phyloP scores from a whole-genome alignment of 1,140 invertebrate species.

The Saxidomus purpurata region DNA sequence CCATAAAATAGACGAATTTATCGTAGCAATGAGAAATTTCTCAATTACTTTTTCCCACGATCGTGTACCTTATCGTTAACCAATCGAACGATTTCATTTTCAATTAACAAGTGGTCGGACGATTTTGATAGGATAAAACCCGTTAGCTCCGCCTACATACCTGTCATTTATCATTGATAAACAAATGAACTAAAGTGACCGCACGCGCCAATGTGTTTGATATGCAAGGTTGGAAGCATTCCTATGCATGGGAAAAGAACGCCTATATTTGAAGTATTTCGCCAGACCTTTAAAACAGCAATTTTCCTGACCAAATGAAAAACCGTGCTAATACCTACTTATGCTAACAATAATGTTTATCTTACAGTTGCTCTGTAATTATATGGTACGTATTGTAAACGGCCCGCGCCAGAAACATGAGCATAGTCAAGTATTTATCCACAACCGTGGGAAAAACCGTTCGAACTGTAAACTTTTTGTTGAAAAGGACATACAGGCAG shows the following conservation, averaged over 20 bases:
- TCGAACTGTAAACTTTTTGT: constrained; percentile 20
- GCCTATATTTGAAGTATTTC: constrained; percentile 40
- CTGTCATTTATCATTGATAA: constrained; percentile 50
- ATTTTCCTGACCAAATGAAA: constrained; percentile 59
- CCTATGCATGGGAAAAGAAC: constrained; percentile 58
- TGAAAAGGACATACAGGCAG: constrained; percentile 19
- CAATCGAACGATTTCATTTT: constrained; percentile 58
- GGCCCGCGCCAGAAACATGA: constrained; percentile 37
- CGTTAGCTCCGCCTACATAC: constrained; percentile 53
- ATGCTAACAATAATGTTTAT: constrained; percentile 52
- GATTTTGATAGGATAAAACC: constrained; percentile 62
- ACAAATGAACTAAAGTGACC: constrained; percentile 63
- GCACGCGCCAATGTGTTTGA: constrained; percentile 67
- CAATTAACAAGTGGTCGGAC: constrained; percentile 68
- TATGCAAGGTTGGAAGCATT: constrained; percentile 31
- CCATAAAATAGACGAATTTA: constrained; percentile 49
- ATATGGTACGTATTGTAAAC: constrained; percentile 6
- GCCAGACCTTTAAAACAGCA: constrained; percentile 52
- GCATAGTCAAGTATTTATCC: constrained; percentile 10
- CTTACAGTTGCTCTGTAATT: constrained; percentile 39
- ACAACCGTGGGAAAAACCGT: constrained; percentile 59
- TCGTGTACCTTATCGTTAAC: constrained; percentile 49
- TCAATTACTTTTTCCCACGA: constrained; percentile 73
- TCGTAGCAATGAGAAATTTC: constrained; percentile 71
- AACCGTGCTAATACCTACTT: constrained; percentile 60